Percentiles rank a stretch among this genome's conserved stretches.
Evolutionary conservation across 2,113 vertebrate genomes (phyloP).

Genomic region (Neolamprologus falcicula): DNA sequence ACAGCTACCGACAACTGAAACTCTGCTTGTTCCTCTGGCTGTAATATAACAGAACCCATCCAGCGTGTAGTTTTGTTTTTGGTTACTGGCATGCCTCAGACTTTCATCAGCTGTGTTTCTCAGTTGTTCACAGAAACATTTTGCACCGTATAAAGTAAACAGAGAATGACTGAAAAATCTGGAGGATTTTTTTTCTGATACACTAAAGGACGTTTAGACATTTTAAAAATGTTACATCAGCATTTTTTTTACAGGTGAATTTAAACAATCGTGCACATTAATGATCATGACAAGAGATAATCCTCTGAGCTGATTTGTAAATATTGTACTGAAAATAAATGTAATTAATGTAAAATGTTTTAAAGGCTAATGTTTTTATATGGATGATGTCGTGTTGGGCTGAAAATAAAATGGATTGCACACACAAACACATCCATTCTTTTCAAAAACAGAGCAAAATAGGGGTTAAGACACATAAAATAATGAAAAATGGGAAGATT

Average conservation of each 20-base stretch:
- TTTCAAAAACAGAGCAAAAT: neutral
- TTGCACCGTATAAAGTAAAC: conserved; percentile 33
- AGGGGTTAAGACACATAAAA: neutral
- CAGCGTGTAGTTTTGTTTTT: neutral
- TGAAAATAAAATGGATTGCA: conserved; percentile 29
- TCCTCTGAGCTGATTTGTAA: conserved; percentile 33
- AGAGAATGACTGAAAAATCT: conserved; percentile 2
- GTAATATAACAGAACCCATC: neutral
- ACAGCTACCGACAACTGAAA: conserved; percentile 49
- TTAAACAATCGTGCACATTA: neutral
- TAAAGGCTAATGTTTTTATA: conserved; percentile 43
- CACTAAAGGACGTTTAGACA: conserved; percentile 12
- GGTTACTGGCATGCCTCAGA: conserved; percentile 5
- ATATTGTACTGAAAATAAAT: conserved; percentile 35
- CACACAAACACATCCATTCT: neutral
- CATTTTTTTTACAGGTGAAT: neutral
- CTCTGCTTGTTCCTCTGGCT: neutral
- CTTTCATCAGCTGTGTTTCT: neutral
- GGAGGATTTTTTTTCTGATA: neutral
- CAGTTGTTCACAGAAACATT: neutral
- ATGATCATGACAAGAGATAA: conserved; percentile 24
- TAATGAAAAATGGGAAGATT: neutral
- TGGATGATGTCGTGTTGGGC: conserved; percentile 29
- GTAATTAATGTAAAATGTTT: conserved; percentile 36
- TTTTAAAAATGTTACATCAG: neutral